Conservation (phyloP, 2,888 invertebrate species). For the Plusia festucae region DNA sequence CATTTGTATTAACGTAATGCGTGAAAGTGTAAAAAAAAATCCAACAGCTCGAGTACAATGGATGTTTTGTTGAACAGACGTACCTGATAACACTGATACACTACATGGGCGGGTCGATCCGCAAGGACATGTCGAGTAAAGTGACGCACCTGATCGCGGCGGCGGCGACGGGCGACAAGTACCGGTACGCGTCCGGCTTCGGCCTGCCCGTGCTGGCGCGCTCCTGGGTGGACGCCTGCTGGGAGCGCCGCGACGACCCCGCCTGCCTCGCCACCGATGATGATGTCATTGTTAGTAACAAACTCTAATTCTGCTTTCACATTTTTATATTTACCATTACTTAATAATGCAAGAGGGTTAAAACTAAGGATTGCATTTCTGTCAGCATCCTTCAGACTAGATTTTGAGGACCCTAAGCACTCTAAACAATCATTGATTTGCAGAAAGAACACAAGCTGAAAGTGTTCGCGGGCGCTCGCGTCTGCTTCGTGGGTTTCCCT, state of each 20-base stretch:
- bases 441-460: constrained; percentile 93
- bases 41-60: constrained; percentile 16
- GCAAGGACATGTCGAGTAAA: constrained; percentile 96
- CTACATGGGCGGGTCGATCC: constrained; percentile 98
- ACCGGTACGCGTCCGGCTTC: constrained; percentile 97
- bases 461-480: constrained; percentile 95
- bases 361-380: neutral
- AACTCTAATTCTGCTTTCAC: too few species aligned
- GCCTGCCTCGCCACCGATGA: constrained; percentile 92
- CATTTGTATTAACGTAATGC: too few species aligned
- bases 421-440: constrained; percentile 49
- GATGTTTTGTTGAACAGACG: constrained; percentile 89
- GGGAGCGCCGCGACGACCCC: constrained; percentile 93
- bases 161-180: constrained; percentile 96
- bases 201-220: constrained; percentile 96
- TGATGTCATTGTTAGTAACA: constrained; percentile 90
- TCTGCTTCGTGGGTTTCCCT: constrained; percentile 97
- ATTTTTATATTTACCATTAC: too few species aligned
- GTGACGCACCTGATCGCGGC: constrained; percentile 98
- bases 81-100: constrained; percentile 96
- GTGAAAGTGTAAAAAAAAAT: constrained; percentile 12
- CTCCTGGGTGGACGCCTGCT: constrained; percentile 96
- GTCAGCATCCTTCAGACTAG: too few species aligned
- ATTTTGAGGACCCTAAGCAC: neutral
- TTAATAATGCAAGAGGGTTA: too few species aligned